Evolutionary conservation across 2,888 invertebrate species (phyloP), one percentile per base, ranked within the genome.

Genomic region (Zhengitettix transpicula): DNA sequence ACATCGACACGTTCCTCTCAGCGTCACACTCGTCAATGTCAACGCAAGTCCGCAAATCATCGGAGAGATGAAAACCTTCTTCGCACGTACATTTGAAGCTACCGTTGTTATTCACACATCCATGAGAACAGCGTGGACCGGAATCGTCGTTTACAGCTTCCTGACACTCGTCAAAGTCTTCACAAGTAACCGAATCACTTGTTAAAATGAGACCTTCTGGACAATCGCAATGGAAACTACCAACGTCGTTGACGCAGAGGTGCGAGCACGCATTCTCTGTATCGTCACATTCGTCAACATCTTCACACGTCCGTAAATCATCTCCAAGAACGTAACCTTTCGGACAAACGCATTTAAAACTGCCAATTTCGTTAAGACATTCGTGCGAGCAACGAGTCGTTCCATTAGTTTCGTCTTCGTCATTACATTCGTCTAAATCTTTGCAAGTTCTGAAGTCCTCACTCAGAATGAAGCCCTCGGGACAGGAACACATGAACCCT

Each of bases 331-430:
- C 67, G 55, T 69, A 75, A 14, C 75, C 75, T 42, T 70, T 64
- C 14, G 73, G 74, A 66, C 84, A 84, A 16, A 68, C 69, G 66
- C 83, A 83, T 55, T 71, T 69, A 70, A 79, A 85, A 1, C 82
- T 79, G n/a, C 85, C 85, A 5, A 75, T 74, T 0, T 77, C 79
- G 69, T 86, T 86, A 64, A 80, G 73, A 70, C 85, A 87, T 42
- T 75, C 77, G 64, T 71, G 69, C 7, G 70, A 68, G 62, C 78
- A 78, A 42, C 60, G n/a, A 52, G 41, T 17, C 41, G 52, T 9
- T n/a, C 58, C 56, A 40, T 58, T 52, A 12, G 42, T 52, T 11
- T 58, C 51, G 41, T 40, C 12, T 12, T 14, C n/a, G n/a, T 47
- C 47, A 1, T 42, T 44, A 47, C 63, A 64, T 52, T 64, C 64